phyloP scores from a whole-genome alignment of 2,888 invertebrate species.

The Cordilura impudica region DNA sequence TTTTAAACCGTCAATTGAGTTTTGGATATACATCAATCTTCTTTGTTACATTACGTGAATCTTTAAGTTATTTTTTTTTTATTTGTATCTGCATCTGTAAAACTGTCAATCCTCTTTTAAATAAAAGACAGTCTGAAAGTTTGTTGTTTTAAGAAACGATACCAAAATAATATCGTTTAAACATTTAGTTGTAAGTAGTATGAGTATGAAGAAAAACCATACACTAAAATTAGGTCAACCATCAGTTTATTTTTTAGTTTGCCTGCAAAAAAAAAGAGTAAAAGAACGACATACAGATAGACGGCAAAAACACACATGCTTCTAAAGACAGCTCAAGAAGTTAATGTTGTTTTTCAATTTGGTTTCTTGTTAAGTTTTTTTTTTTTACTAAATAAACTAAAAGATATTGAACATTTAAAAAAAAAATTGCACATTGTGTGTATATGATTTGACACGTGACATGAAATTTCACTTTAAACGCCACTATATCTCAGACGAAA shows the following conservation, averaged over 20 bases:
- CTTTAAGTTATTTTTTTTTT: conserved; percentile 2
- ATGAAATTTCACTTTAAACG: conserved; percentile 76
- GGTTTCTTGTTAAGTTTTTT: conserved; percentile 2
- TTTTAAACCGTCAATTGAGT: neutral
- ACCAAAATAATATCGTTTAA: conserved; percentile 10
- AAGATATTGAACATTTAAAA: conserved; percentile 17
- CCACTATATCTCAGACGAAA: conserved; percentile 31
- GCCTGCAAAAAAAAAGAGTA: neutral
- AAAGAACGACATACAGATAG: conserved; percentile 22
- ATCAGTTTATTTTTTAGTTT: conserved; percentile 37
- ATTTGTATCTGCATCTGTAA: conserved; percentile 18
- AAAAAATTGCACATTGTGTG: conserved; percentile 36
- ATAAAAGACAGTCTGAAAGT: conserved; percentile 32
- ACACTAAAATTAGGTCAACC: conserved; percentile 43
- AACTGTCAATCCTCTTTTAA: conserved; percentile 41
- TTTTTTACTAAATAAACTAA: conserved; percentile 22
- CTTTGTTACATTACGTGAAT: conserved; percentile 8
- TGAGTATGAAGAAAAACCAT: conserved; percentile 9
- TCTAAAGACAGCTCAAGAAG: conserved; percentile 1
- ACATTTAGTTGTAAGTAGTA: too few relatives aligned
- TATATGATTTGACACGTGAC: conserved; percentile 73
- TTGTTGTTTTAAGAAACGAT: conserved; percentile 29
- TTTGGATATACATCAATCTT: neutral
- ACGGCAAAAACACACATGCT: conserved; percentile 24
- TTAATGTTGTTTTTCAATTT: conserved; percentile 1